Evolutionary conservation across 92 coral and sea anemone species (phyloP).

Genomic region (Montipora capitata): DNA sequence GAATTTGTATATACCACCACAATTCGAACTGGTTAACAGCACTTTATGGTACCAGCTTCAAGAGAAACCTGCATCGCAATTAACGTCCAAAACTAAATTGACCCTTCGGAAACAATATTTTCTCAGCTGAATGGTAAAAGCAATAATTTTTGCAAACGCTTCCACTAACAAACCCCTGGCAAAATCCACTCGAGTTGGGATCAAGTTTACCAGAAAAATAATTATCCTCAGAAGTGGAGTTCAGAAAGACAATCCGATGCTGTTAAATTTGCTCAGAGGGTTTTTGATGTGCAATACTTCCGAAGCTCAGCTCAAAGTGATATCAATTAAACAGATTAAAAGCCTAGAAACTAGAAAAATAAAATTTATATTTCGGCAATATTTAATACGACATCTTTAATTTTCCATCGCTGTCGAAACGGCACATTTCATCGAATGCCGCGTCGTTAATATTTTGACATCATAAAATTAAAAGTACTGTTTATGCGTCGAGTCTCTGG

Average conservation of each 20-base stretch:
- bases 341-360: not conserved
- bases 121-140: not conserved
- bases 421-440: not conserved
- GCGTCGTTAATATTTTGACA: not conserved
- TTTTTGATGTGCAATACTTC: too few species aligned
- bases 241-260: too few species aligned
- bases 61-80: conserved; percentile 2
- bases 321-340: not conserved
- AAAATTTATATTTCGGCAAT: too few species aligned
- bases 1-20: conserved; percentile 44
- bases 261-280: not conserved
- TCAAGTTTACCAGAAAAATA: too few species aligned
- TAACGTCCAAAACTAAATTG: not conserved
- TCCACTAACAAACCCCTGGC: not conserved
- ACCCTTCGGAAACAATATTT: conserved; percentile 4
- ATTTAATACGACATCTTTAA: too few species aligned
- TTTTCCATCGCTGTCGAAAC: not conserved
- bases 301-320: too few species aligned
- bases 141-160: not conserved
- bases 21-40: not conserved
- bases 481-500: not conserved
- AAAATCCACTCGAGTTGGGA: too few species aligned
- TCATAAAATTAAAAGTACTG: not conserved
- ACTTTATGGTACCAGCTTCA: conserved; percentile 26
- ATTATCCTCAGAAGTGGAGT: too few species aligned